Conservation (phyloP, 2,888 invertebrate species). For the Notodonta dromedarius region DNA sequence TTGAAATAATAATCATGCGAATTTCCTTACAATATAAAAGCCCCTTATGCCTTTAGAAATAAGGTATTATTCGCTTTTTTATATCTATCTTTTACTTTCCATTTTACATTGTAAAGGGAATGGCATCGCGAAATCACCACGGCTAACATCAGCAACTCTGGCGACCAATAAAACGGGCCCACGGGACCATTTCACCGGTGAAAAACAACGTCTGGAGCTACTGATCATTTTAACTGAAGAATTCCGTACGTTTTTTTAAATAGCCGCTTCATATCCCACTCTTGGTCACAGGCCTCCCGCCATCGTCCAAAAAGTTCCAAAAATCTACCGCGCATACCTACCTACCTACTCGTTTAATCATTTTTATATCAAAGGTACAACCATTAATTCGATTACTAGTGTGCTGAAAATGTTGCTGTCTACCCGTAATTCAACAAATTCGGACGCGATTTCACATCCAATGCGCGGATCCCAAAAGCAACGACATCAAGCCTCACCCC, state of each 20-base stretch:
- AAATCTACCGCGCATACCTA: no score
- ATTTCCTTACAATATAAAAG: background rate
- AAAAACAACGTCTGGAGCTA: background rate
- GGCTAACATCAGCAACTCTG: constrained; percentile 21
- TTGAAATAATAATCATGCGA: background rate
- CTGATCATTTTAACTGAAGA: background rate
- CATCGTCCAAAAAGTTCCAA: no score
- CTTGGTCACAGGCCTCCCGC: no score
- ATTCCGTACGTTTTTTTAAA: constrained; percentile 14
- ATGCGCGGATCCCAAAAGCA: constrained; percentile 18
- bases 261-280: no score
- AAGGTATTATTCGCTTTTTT: constrained; percentile 27
- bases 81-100: constrained; percentile 30
- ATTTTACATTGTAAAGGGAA: constrained; percentile 37
- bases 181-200: constrained; percentile 19
- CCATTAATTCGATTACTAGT: background rate
- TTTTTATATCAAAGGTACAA: background rate
- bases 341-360: background rate
- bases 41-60: constrained; percentile 18
- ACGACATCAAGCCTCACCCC: constrained; percentile 35
- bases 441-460: constrained; percentile 16
- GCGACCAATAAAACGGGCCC: constrained; percentile 26
- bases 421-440: constrained; percentile 9
- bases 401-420: constrained; percentile 7
- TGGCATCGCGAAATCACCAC: constrained; percentile 27